Base-by-base conservation (phyloP, 2,888 invertebrate genomes). In the Hirudinaria manillensis region DNA sequence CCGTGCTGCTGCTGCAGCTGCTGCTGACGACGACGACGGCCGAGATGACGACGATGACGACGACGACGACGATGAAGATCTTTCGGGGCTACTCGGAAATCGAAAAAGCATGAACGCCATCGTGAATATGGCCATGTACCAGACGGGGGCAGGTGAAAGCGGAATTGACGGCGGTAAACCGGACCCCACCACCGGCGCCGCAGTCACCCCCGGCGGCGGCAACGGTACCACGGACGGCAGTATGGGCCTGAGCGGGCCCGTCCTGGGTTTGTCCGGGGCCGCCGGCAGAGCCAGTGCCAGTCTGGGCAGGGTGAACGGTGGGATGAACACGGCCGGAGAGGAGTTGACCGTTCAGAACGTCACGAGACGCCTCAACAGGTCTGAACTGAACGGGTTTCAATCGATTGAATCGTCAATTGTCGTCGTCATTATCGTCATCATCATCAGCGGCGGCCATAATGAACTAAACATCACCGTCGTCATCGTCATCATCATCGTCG, bases 341-440 rank as follows among this genome's bases (percentile, higher is more conserved):
- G 73, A 73, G 4, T 27, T 73, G 38, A 73, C 73, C 3, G 73
- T 73, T 21, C 73, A 73, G 65, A 73, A 73, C n/a, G 73, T 73
- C 4, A 73, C 73, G 6, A 73, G 73, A 65, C 32, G 73, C 6
- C 65, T 73, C 10, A 29, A 73, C 55, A 73, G 45, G 73, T 73
- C 21, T n/a, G 1, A 29, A 27, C n/a, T 7, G 27, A 16, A 16
- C 13, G 56, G 13, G 10, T 45, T 45, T 45, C 4, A 10, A 36
- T 10, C 4, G 4, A 6, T 36, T 36, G 36, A 10, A 36, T 3
- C 10, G 36, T 36, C 36, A 36, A 6, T 36, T 36, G 36, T 36
- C 36, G 36, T 36, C 36, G 36, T 36, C 36, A 36, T 36, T 10
- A 36, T 36, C 36, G 10, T 36, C 36, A 36, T 36, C 36, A 36